Conservation (phyloP, 2,113 vertebrate genomes). For the Hiodon tergisus region DNA sequence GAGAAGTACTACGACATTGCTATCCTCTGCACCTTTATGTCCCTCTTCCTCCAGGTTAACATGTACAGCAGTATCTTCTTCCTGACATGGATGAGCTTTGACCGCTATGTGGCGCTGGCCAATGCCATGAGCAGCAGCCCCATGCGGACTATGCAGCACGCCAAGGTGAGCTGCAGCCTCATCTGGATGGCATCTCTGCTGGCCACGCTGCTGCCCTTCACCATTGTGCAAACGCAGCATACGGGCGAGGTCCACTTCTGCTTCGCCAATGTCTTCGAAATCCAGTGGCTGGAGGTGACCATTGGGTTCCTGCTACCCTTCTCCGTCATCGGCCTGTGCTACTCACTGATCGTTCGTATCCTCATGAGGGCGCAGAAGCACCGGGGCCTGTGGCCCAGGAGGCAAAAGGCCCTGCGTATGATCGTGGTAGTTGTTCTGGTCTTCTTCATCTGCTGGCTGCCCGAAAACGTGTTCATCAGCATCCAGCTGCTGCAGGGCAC, state of each 20-base stretch:
- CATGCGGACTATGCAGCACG: slow-evolving; percentile 62
- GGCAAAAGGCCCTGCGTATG: slow-evolving; percentile 82
- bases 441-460: slow-evolving; percentile 91
- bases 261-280: slow-evolving; percentile 78
- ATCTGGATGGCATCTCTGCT: slow-evolving; percentile 76
- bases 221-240: slow-evolving; percentile 70
- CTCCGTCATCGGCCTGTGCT: slow-evolving; percentile 79
- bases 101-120: slow-evolving; percentile 77
- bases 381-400: slow-evolving; percentile 46
- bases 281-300: slow-evolving; percentile 87
- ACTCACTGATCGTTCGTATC: slow-evolving; percentile 71
- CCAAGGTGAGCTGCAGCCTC: slow-evolving; percentile 74
- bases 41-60: slow-evolving; percentile 86
- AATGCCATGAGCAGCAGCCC: slow-evolving; percentile 63
- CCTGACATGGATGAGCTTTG: slow-evolving; percentile 92
- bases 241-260: slow-evolving; percentile 75
- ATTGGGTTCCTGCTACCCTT: slow-evolving; percentile 82
- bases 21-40: slow-evolving; percentile 85
- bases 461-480: slow-evolving; percentile 78
- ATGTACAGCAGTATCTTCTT: slow-evolving; percentile 96
- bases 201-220: slow-evolving; percentile 77
- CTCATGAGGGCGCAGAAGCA: slow-evolving; percentile 63
- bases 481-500: slow-evolving; percentile 72
- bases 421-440: slow-evolving; percentile 79
- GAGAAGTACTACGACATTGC: slow-evolving; percentile 79